These are phyloP conservation scores for Cyphomyrus discorhynchus DNA, from an alignment of 2,113 vertebrate genomes.

Conservation along the genomic window DNA sequence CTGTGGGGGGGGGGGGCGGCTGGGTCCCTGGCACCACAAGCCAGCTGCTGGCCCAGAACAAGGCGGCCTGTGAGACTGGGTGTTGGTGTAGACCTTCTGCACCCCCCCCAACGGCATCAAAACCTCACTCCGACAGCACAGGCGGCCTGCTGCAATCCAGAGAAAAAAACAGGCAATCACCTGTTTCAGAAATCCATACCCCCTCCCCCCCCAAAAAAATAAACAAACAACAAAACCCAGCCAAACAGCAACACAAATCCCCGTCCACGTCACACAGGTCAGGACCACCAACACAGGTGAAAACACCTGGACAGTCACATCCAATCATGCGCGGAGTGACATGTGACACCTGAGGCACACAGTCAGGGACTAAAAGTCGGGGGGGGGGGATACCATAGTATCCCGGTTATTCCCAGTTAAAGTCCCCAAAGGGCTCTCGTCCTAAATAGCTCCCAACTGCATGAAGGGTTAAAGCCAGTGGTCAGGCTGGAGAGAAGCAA, in stretches of 20 bases:
- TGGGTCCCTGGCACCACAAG: not conserved
- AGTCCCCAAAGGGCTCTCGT: not conserved
- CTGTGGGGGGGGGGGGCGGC: not conserved
- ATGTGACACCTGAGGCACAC: not conserved
- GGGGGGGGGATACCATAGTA: not conserved
- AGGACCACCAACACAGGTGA: not conserved
- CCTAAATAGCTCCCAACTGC: not conserved
- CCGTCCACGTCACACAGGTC: not conserved
- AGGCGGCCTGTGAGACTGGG: not conserved
- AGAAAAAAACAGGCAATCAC: not conserved
- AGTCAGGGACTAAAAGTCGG: not conserved
- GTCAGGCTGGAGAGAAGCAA: not conserved
- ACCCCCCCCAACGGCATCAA: not conserved
- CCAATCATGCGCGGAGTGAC: not conserved
- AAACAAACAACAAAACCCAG: not conserved
- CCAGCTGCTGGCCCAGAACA: not conserved
- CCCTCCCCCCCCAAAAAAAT: not conserved
- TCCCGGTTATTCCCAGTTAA: constrained; percentile 9
- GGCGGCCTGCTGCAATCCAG: not conserved
- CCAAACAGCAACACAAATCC: not conserved
- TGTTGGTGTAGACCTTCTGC: not conserved
- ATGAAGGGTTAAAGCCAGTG: not conserved
- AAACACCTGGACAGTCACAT: not conserved
- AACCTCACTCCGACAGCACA: not conserved
- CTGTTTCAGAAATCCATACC: not conserved